Conservation (phyloP, 1,140 invertebrate species). For the Grapholita molesta region DNA sequence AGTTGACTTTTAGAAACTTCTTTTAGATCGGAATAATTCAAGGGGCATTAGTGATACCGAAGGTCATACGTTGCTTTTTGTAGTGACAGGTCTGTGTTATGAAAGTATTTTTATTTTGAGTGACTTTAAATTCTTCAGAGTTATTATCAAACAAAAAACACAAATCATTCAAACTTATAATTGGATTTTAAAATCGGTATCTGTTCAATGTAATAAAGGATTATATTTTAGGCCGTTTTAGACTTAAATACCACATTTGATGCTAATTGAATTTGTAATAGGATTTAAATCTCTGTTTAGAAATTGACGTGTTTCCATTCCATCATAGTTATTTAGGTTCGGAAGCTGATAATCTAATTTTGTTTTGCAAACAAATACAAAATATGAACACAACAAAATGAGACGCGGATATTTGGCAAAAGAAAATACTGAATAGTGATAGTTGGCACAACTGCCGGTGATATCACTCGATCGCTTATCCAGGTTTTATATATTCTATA, state of each 20-base stretch:
- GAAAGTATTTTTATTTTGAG: not conserved
- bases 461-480: constrained; percentile 40
- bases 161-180: no score
- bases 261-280: no score
- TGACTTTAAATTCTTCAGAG: not conserved
- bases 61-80: not conserved
- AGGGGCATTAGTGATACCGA: not conserved
- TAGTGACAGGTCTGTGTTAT: not conserved
- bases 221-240: no score
- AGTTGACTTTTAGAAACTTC: not conserved
- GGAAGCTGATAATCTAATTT: no score
- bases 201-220: no score
- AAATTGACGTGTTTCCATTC: no score
- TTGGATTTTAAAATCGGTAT: no score
- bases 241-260: no score
- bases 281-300: no score
- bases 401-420: constrained; percentile 38
- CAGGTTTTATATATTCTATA: not conserved
- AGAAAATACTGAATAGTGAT: constrained; percentile 54
- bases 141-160: no score
- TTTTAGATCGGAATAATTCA: not conserved
- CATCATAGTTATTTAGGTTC: no score
- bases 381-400: constrained; percentile 47
- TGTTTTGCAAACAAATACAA: constrained; percentile 32
- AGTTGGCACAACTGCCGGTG: constrained; percentile 55